Evolutionary conservation across 35 echinoderm and acorn worm genomes (phyloP), one percentile per base, ranked within the genome.

Genomic region (Lytechinus pictus): DNA sequence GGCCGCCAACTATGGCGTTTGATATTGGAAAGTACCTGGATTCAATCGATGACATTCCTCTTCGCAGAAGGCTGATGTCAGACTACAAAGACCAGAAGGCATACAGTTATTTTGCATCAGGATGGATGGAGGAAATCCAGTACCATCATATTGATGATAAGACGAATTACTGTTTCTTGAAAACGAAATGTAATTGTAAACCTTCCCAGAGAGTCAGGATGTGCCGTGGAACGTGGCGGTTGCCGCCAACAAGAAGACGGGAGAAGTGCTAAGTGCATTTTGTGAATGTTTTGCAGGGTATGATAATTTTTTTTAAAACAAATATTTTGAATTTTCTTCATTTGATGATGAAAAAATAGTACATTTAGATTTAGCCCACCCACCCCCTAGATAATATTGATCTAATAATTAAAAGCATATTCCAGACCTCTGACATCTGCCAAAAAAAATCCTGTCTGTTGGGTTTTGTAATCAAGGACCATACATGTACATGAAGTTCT

Each of bases 231-330:
- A 54, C 9, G 87, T 97, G 16, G 95, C 89, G 96, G 60, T 95
- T 3, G 86, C 55, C 5, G 27, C 95, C 6, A 51, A 29, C 27
- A 97, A 95, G 54, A 54, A 7, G 27, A 86, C 54, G 55, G 94
- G 96, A 53, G 87, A 86, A 13, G 44, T 95, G 5, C 90, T 93
- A 9, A 93, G 55, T 86, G 90, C 94, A 33, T 95, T 52, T 61
- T 97, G 96, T 52, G 94, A 94, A 12, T 97, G 94, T 95, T 97
- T 97, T 97, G 90, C 94, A 54, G 88, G 96, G 94, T 97, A 28
- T 57, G 87, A 91, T 66, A 28, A 21, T 10, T 10, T 6, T 13
- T 88, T 29, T 53, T 19, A 8, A n/a, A 44, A 44, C 33, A 44
- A 44, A 44, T 44, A 44, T 44, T 44, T 44, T 44, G 33, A 44